Evolutionary conservation across 1,140 invertebrate species (phyloP), one percentile per base, ranked within the genome.

Genomic region (Ips nitidus): DNA sequence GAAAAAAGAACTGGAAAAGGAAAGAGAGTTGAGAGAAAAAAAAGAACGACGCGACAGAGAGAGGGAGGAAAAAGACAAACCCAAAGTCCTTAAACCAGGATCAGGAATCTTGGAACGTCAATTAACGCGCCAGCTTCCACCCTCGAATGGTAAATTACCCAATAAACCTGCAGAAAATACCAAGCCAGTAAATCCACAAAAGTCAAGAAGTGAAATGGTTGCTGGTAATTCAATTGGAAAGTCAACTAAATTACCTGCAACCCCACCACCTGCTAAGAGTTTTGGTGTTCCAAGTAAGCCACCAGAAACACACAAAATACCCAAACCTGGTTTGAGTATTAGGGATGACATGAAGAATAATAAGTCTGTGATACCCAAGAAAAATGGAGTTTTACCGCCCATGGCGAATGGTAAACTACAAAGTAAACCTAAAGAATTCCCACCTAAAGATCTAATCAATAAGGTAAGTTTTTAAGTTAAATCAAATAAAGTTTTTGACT

Each of bases 1-100:
- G 75, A 91, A 87, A 74, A 84, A 84, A 52, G 91, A 93, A 77
- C 86, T 87, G 76, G 85, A 91, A 74, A 82, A 82, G 70, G 84
- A 87, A 77, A 74, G 77, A 41, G 83, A 85, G 43, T 75, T 74
- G 80, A 88, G 78, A 80, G 84, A 86, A 78, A 78, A 84, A 58
- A n/a, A 80, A 81, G 82, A 71, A 76, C 2, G 37, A 43, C 56
- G 47, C 22, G 43, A 63, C 1, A 58, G 56, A 37, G 55, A 52
- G 6, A 60, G 42, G n/a, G 40, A 8, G 41, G 55, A 66, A 47
- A 22, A 42, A 7, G 38, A 37, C 8, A 47, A 8, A 8, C 22
- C 22, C 22, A 22, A 22, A 22, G 22, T 22, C 22, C 22, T 22
- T 22, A 71, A 45, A 57, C 4, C 41, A 38, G 41, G 8, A 60